Evolutionary conservation across 2,888 invertebrate genomes (phyloP), one percentile per base, ranked within the genome.

Genomic region (Himalopsyche anomala): DNA sequence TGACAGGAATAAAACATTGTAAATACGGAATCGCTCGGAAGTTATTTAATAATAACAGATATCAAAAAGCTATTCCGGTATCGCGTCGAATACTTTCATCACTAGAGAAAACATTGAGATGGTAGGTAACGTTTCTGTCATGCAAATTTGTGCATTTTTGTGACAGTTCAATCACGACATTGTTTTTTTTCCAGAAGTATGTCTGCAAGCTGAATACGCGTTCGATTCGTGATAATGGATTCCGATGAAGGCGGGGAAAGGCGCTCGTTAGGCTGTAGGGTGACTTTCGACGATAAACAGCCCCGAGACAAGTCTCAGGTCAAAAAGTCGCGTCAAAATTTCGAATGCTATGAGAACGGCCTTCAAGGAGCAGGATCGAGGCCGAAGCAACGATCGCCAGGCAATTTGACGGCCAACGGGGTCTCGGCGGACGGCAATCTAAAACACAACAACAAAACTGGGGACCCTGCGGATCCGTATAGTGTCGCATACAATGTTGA

Each of bases 401-500:
- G 85, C 40, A 83, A 84, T 45, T 55, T 84, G 45, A 82, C 62
- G 15, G 82, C 83, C 51, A 82, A 87, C 56, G 85, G 84, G 36
- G 36, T 83, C 19, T 51, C 82, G 17, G 81, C 54, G 55, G 79
- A 54, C 83, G 28, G 62, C 51, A 84, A 83, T n/a, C 28, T 80
- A 9, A 85, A 85, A 19, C 38, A 80, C 19, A 69, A 69, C 36
- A 55, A 55, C 40, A 81, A 82, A 56, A 12, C 62, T 19, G 54
- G 54, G 9, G 83, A 84, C 19, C 17, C 81, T 4, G 38, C 85
- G 17, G 87, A 87, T 38, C 87, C 87, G 6, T 87, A 87, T 80
- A 86, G 87, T 42, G 87, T 87, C 11, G 36, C 87, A 8, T 85
- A 84, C 55, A 87, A 87, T 51, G 87, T 87, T 36, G 87, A 87